Conservation (phyloP, 1,140 invertebrate genomes). For the Penaeus indicus region DNA sequence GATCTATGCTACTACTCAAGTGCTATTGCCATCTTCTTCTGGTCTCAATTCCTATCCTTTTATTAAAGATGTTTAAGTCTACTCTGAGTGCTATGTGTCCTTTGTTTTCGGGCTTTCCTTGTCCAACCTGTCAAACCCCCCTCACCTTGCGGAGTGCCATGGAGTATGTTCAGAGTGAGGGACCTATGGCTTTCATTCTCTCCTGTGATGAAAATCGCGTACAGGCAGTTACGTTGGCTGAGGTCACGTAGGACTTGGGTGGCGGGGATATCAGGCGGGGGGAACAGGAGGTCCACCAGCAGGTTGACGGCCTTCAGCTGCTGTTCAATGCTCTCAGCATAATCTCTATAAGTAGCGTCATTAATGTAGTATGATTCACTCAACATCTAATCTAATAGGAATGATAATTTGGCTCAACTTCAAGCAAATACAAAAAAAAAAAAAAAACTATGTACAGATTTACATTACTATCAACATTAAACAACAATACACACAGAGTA, state of each 20-base stretch:
- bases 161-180: constrained; percentile 90
- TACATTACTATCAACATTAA: constrained; percentile 63
- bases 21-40: background rate
- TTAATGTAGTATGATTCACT: constrained; percentile 10
- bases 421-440: too few relatives aligned
- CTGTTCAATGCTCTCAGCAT: constrained; percentile 89
- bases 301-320: constrained; percentile 85
- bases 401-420: too few relatives aligned
- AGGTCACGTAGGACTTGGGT: constrained; percentile 90
- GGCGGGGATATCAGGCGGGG: constrained; percentile 88
- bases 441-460: background rate
- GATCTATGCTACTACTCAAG: too few relatives aligned
- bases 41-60: too few relatives aligned
- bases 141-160: constrained; percentile 89
- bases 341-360: constrained; percentile 76
- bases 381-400: too few relatives aligned
- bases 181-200: constrained; percentile 88
- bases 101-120: background rate
- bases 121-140: background rate
- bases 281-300: constrained; percentile 88
- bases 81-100: too few relatives aligned
- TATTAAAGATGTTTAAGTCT: too few relatives aligned
- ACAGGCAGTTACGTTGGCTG: constrained; percentile 85
- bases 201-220: constrained; percentile 88
- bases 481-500: constrained; percentile 46